Evolutionary conservation across 2,797 vertebrate genomes (phyloP), one percentile per base, ranked within the genome.

Genomic region (Heteromormyrus szaboi): DNA sequence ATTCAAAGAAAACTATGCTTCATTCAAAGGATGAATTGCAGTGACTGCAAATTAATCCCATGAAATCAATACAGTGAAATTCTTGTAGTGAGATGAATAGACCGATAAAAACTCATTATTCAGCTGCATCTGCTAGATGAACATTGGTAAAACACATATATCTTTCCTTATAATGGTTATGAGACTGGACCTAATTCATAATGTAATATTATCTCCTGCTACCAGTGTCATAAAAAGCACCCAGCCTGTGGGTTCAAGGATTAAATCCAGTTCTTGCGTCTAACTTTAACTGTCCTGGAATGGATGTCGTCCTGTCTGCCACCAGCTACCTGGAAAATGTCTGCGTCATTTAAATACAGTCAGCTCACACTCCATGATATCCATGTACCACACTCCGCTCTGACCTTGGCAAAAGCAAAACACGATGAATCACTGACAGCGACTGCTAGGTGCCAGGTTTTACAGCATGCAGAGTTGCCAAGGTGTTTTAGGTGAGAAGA

Each of bases 391-490:
- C 46, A 51, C 46, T 48, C 44, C 1, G 44, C 4, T 85, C 48
- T 85, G 81, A 85, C 81, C 81, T 84, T 84, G 44, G 46, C 48
- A 51, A 51, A 25, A 85, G 44, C 44, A 29, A 85, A 85, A 85
- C 48, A 51, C 19, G 2, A 85, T 48, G 41, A 85, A 85, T 50
- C 44, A 85, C 81, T 50, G 48, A 50, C 48, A 50, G n/a, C 44
- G 22, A 41, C 29, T 41, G 53, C 85, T 14, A 86, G 51, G 53
- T 86, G 17, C 53, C 85, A 86, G 29, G 19, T 86, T 86, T 25
- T 56, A 41, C 29, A 59, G 19, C 29, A 86, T 56, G 50, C 53
- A 37, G 33, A n/a, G 51, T 33, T 56, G 50, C 33, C 29, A 86
- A 86, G 51, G 53, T 14, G 25, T 51, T 41, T 86, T 41, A 86